These are phyloP conservation scores for Aleiodes sp. DNA, from an alignment of 1,140 invertebrate species.

Conservation along the genomic window DNA sequence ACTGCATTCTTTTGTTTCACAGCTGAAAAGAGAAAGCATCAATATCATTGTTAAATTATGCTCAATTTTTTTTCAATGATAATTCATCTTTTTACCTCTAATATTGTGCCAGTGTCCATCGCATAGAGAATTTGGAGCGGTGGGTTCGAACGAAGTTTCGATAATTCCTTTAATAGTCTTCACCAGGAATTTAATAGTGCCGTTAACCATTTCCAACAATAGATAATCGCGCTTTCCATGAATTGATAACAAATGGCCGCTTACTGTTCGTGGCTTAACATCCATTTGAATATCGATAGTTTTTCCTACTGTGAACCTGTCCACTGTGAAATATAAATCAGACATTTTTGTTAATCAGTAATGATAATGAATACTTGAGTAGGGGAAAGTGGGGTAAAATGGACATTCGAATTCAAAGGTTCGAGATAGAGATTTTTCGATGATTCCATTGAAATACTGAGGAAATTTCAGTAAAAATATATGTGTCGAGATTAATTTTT, in stretches of 20 bases:
- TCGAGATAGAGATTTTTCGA: too few relatives aligned
- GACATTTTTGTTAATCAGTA: too few relatives aligned
- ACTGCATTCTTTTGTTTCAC: conserved; percentile 86
- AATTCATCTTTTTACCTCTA: conserved; percentile 74
- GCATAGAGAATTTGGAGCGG: conserved; percentile 80
- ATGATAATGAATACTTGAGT: too few relatives aligned
- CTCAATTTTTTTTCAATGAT: conserved; percentile 28
- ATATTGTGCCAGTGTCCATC: conserved; percentile 95
- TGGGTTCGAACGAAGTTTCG: conserved; percentile 76
- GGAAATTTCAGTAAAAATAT: too few relatives aligned
- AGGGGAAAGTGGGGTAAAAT: too few relatives aligned
- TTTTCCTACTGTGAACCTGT: conserved; percentile 81
- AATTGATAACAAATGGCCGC: conserved; percentile 84
- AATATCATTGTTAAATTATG: background rate
- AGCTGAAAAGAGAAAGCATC: conserved; percentile 65
- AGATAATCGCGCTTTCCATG: conserved; percentile 84
- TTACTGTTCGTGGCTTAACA: conserved; percentile 85
- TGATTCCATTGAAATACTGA: too few relatives aligned
- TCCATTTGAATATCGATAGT: conserved; percentile 85
- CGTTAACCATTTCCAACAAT: conserved; percentile 88
- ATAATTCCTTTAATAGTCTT: conserved; percentile 87
- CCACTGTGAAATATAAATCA: conserved; percentile 52
- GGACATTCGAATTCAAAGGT: too few relatives aligned
- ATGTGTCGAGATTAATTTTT: too few relatives aligned
- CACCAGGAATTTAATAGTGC: conserved; percentile 81